phyloP scores from a whole-genome alignment of 2,113 vertebrate species.

The Buteo buteo region DNA sequence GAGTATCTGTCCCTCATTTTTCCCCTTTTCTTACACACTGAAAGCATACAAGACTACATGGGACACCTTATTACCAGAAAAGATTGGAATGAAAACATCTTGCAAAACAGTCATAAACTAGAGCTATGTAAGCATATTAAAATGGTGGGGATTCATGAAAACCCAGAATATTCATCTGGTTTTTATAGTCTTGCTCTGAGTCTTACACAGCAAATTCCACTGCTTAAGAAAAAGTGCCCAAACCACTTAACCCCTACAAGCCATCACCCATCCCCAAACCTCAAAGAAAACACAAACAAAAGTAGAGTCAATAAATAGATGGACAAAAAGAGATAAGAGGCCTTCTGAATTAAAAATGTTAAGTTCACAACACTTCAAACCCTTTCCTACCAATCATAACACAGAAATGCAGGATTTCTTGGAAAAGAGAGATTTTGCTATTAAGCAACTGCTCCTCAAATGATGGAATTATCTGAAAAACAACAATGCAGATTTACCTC shows the following conservation, averaged over 20 bases:
- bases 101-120: neutral
- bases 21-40: neutral
- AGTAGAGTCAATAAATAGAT: neutral
- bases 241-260: neutral
- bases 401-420: neutral
- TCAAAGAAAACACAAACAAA: neutral
- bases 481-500: neutral
- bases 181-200: neutral
- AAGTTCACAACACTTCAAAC: neutral
- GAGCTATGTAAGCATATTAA: neutral
- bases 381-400: neutral
- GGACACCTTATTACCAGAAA: neutral
- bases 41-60: neutral
- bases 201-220: neutral
- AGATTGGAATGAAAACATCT: neutral
- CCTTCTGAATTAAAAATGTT: neutral
- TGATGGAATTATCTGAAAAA: neutral
- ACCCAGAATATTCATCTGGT: neutral
- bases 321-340: neutral
- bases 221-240: neutral
- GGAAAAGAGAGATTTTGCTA: neutral
- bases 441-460: neutral
- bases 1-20: fast-evolving
- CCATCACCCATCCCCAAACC: neutral
- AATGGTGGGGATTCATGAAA: neutral